A percentile compares a stretch with the other conserved stretches of the same genome.
Evolutionary conservation across 2,797 vertebrate species (phyloP).

Genomic region (Okamejei kenojei): DNA sequence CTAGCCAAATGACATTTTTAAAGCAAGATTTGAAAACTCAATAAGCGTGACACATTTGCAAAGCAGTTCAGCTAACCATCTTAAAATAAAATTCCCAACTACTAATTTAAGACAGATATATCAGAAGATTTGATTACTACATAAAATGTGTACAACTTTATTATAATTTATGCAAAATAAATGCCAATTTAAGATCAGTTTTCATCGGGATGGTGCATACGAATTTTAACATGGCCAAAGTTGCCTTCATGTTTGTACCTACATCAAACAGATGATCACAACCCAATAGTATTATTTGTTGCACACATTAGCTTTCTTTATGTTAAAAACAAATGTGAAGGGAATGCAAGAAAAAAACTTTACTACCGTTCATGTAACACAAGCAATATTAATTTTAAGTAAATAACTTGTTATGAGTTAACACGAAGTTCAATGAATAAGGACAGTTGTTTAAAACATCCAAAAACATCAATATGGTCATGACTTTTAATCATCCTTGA

Average conservation of each 20-base stretch:
- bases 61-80: slow-evolving; percentile 55
- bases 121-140: background rate
- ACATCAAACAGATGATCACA: too few species aligned
- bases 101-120: background rate
- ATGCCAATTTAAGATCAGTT: slow-evolving; percentile 4
- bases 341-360: background rate
- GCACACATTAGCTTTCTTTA: background rate
- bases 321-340: background rate
- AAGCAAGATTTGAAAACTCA: slow-evolving; percentile 58
- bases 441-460: background rate
- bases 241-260: background rate
- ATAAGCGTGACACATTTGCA: slow-evolving; percentile 58
- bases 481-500: background rate
- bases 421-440: background rate
- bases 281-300: background rate
- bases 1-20: slow-evolving; percentile 58
- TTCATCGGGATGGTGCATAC: background rate
- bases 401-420: background rate
- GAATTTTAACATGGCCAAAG: background rate
- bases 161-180: background rate
- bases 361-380: background rate
- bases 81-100: slow-evolving; percentile 1
- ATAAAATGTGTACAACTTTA: slow-evolving; percentile 7
- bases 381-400: too few species aligned
- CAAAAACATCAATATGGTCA: background rate